Base-by-base conservation (phyloP, 2,113 vertebrate species). In the Rattus norvegicus region DNA sequence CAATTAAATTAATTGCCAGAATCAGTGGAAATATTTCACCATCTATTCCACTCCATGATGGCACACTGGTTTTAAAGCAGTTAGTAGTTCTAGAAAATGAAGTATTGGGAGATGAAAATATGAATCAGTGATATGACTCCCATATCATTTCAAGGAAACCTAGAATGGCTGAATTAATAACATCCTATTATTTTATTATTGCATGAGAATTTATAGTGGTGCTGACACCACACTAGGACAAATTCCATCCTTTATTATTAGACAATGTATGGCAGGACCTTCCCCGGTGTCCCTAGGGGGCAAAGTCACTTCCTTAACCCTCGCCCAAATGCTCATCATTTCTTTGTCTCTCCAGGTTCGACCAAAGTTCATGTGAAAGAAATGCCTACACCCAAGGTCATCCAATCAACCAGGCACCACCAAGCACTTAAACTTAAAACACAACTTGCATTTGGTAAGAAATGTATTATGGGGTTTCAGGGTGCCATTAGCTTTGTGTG, bases 91-190 rank as follows among this genome's bases (percentile, higher is more conserved):
- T 95, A 97, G 98, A 98, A 98, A 98, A 98, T 98, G 98, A 98
- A 97, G 87, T 98, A 98, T 98, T 98, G 96, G 93, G 88, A 81
- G 54, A 86, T 92, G 97, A 98, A 98, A 98, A 98, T 97, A 98
- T 98, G 97, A 98, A 98, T 98, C 98, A 98, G 97, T 98, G 92
- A 77, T 97, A 98, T 96, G 97, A 94, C 93, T 98, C 11, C 67
- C 98, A 98, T 97, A 98, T 83, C 96, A 97, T 97, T 95, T 98
- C 97, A 97, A 95, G 98, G 98, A 96, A 97, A 98, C 98, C 92
- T 90, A 98, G 98, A 98, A 98, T 84, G 97, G 97, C 81, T 97
- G 96, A 98, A 98, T 98, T 98, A 98, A 98, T 98, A 98, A 91
- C 92, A 96, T 94, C 92, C 91, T 97, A 95, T 95, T 88, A 95